Conservation (phyloP, 2,888 invertebrate species). For the Drosophila paramelanica region DNA sequence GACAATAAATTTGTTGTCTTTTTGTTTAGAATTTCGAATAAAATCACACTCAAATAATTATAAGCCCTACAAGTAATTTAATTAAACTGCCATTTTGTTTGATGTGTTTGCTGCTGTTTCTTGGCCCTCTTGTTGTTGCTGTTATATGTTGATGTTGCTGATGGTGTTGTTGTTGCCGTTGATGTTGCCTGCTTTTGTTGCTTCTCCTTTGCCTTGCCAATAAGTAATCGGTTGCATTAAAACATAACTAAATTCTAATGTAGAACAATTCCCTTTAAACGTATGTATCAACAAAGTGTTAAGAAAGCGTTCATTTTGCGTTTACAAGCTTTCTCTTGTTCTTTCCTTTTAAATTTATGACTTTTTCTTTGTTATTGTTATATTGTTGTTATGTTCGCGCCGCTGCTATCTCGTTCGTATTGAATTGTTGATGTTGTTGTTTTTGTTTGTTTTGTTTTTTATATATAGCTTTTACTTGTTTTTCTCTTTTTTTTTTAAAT, state of each 20-base stretch:
- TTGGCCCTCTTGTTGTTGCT: conserved; percentile 14
- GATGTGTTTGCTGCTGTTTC: conserved; percentile 8
- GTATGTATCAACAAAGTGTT: conserved; percentile 61
- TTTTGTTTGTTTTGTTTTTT: not conserved
- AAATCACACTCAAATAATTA: conserved; percentile 34
- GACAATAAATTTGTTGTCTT: conserved; percentile 31
- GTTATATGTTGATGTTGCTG: conserved; percentile 6
- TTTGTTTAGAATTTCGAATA: conserved; percentile 41
- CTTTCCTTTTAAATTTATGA: conserved; percentile 69
- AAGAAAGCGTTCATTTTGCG: conserved; percentile 46
- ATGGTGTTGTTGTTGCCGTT: conserved; percentile 20
- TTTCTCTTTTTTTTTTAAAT: conserved; percentile 20
- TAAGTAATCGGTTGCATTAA: conserved; percentile 45
- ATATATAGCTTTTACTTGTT: conserved; percentile 7
- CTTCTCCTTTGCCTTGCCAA: conserved; percentile 23
- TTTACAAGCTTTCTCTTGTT: conserved; percentile 27
- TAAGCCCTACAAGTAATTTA: conserved; percentile 28
- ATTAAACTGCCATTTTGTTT: conserved; percentile 35
- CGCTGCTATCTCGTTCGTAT: conserved; percentile 14
- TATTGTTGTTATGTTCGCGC: conserved; percentile 28
- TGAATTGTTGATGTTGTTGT: conserved; percentile 1
- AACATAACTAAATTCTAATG: conserved; percentile 74
- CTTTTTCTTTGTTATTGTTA: conserved; percentile 66
- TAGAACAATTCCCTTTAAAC: conserved; percentile 69
- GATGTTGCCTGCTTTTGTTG: conserved; percentile 20